Base-by-base conservation (phyloP, 2,888 invertebrate genomes). In the Anticlea derivata region DNA sequence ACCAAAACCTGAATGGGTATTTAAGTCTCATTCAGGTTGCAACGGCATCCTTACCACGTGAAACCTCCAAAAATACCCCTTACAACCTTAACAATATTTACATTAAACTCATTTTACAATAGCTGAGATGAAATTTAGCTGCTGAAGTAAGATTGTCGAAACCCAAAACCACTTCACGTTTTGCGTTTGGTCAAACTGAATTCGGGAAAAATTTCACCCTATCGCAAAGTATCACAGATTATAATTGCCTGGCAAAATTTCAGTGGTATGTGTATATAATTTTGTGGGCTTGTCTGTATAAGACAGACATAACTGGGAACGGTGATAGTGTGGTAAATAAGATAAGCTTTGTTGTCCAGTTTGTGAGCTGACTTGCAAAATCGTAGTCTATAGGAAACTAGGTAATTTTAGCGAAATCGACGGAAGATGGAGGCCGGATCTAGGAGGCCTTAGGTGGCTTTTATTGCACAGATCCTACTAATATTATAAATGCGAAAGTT, bases 1-100 rank as follows among this genome's bases (percentile, higher is more conserved):
- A 61, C 70, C 65, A 67, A 68, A 66, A 61, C 75, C 67, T 74
- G 77, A 79, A 80, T 79, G 66, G 75, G 72, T 73, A 78, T 80
- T 80, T 78, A 79, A 77, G 74, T 75, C 73, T 74, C 71, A 74
- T 79, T 78, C 72, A 73, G 69, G 66, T 64, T 75, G 73, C 73
- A 53, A 43, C 39, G 35, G 30, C 38, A 43, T 52, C 37, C 27
- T 39, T 23, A 33, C 27, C 31, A 38, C 65, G 63, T 60, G 60
- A 67, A 60, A 66, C 65, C 57, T 41, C 49, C 38, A 5, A 30
- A 35, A 17, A 8, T 22, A 46, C 48, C n/a, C 38, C 8, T 4
- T 26, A 40, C 1, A 7, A 0, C 10, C 23, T 17, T 4, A 3
- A 1, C 1, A 17, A 30, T 61, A 68, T n/a, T n/a, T n/a, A n/a